Evolutionary conservation across 2,113 vertebrate genomes (phyloP), one percentile per base, ranked within the genome.

Genomic region (Eurystomus gularis): DNA sequence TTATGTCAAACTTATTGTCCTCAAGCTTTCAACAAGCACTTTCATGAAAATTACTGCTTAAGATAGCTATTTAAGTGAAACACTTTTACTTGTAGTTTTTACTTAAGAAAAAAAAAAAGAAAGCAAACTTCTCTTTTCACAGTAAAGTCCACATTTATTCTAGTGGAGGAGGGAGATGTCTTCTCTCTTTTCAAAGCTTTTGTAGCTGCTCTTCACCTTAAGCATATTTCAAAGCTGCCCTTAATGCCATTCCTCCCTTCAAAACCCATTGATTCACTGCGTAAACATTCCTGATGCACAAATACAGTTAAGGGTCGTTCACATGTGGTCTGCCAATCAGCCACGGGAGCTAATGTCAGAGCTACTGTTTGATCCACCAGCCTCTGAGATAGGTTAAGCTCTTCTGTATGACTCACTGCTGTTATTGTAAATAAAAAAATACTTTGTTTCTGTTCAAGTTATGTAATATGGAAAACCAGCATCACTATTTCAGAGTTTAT

Each of bases 221-320:
- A 61, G 35, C 19, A 17, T 61, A 58, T 84, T 89, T 91, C 61
- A 92, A 95, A 89, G 78, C 42, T 82, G 57, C 39, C 71, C 69
- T 91, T 92, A 76, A 72, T 91, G 68, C 61, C 52, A 35, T 82
- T 82, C 42, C 69, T 68, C 86, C 60, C 51, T 83, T 81, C 48
- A 46, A 68, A 87, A 90, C 44, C 23, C 52, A 95, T n/a, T 88
- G 84, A 82, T 92, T 91, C 33, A 35, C 61, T 57, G 17, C 60
- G 57, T 65, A 95, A 96, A 94, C 69, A 90, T 82, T 94, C 57
- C 60, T 90, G 64, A 84, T 17, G 26, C 26, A 78, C 68, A 95
- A 87, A 85, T 48, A 55, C n/a, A 94, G 82, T 58, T 84, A 73
- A 94, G 88, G 86, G 76, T 42, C 20, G 0, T 94, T 88, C 88